A percentile compares a stretch with the other conserved stretches of the same genome.
Conservation (phyloP, 2,113 vertebrate genomes). For the Lagopus muta region DNA sequence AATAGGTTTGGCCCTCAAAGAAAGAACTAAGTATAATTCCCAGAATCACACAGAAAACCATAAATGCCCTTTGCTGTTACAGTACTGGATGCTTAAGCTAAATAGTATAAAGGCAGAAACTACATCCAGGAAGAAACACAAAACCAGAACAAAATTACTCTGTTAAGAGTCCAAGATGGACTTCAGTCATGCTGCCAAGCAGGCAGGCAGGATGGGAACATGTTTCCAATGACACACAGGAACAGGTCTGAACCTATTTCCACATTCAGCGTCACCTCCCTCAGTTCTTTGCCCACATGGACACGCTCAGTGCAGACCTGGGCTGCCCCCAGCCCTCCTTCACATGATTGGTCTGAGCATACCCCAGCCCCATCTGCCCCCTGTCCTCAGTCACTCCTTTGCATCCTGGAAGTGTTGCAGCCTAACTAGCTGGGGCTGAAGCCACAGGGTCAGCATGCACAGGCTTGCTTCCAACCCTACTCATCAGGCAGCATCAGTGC, state of each 20-base stretch:
- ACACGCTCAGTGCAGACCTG: not conserved
- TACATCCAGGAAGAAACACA: not conserved
- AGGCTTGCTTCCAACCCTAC: not conserved
- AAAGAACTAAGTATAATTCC: not conserved
- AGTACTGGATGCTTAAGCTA: not conserved
- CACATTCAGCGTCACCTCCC: not conserved
- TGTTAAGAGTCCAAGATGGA: not conserved
- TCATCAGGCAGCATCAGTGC: not conserved
- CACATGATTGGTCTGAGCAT: not conserved
- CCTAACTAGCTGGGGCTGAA: not conserved
- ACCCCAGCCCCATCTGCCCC: not conserved
- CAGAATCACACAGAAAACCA: not conserved
- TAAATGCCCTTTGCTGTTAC: not conserved
- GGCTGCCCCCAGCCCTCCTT: not conserved
- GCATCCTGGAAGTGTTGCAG: not conserved
- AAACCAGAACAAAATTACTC: not conserved
- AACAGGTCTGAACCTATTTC: slow-evolving; percentile 57
- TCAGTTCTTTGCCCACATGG: not conserved
- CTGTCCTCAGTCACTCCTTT: not conserved
- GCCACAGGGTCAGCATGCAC: not conserved
- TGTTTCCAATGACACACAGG: not conserved
- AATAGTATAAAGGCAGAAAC: not conserved
- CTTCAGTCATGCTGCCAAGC: not conserved
- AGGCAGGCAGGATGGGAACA: not conserved
- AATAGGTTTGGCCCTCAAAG: not conserved